These are phyloP conservation scores for Drosophila nigromelanica DNA, from an alignment of 1,140 invertebrate species.

Conservation along the genomic window DNA sequence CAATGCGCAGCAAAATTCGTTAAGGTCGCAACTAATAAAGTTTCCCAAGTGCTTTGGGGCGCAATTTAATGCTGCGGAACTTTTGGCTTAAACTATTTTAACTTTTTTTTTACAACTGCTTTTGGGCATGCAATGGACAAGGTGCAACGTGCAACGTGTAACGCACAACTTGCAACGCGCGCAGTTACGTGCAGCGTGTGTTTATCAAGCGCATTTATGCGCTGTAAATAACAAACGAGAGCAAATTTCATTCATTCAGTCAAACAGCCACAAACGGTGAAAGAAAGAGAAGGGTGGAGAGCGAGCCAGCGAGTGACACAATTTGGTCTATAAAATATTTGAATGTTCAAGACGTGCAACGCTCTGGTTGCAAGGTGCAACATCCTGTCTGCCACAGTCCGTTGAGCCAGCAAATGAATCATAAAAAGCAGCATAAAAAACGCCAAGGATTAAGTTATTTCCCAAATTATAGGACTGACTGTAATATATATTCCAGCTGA, in stretches of 20 bases:
- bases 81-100: constrained; percentile 57
- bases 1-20: constrained; percentile 54
- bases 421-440: constrained; percentile 7
- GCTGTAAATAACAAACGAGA: constrained; percentile 72
- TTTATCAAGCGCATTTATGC: constrained; percentile 78
- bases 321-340: constrained; percentile 74
- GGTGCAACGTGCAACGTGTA: constrained; percentile 31
- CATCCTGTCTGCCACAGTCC: constrained; percentile 20
- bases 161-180: constrained; percentile 41
- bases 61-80: constrained; percentile 71
- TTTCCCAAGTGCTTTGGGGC: constrained; percentile 34
- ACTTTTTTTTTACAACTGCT: constrained; percentile 70
- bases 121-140: constrained; percentile 20
- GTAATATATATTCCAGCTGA: background rate
- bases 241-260: constrained; percentile 49
- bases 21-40: constrained; percentile 71
- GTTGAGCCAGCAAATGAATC: constrained; percentile 1
- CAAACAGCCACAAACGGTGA: constrained; percentile 7
- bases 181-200: constrained; percentile 59
- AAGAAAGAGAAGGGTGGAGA: background rate
- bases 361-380: constrained; percentile 24
- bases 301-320: constrained; percentile 53
- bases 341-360: constrained; percentile 63
- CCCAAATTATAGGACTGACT: background rate
- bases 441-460: constrained; percentile 6